Base-by-base conservation (phyloP, 1,140 invertebrate genomes). In the Diachasma alloeum region DNA sequence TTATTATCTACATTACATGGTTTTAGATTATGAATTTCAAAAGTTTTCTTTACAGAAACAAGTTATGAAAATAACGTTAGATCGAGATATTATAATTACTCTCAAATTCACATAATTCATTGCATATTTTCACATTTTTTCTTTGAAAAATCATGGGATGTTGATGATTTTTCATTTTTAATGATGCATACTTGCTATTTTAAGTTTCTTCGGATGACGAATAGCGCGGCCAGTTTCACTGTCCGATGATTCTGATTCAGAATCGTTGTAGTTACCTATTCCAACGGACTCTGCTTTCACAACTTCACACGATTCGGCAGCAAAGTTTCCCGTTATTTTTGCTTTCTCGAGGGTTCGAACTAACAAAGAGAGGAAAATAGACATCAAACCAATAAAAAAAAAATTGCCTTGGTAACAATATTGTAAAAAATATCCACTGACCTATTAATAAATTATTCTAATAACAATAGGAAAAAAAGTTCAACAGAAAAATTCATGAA, bases 271-370 rank as follows among this genome's bases (percentile, higher is more conserved):
- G 17, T 81, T 85, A 13, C 83, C 83, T 70, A 87, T 88, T 48
- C 79, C 82, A 63, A 82, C 87, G 19, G 84, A 84, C 80, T 88
- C 90, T 56, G 88, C 87, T 74, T 89, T 90, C 2, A 81, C 85
- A 6, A 89, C 85, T 78, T 90, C 91, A 72, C 87, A 90, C 0
- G 89, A 84, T 79, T 93, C 91, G 17, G 91, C 88, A 46, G 91
- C 90, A 87, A 92, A 93, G 80, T 92, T 92, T 9, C 93, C 93
- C 42, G 93, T 93, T 74, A 91, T 87, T 86, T 93, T 93, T 4
- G 93, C 93, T 88, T 93, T 93, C 82, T 95, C 94, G 81, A 95
- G 87, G 13, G 92, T 91, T 71, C 93, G 91, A 86, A 95, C 93
- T 94, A 84, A 22, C 91, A 90, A 71, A 81, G 72, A n/a, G n/a